Evolutionary conservation across 2,888 invertebrate species (phyloP).

Genomic region (Zygaena filipendulae): DNA sequence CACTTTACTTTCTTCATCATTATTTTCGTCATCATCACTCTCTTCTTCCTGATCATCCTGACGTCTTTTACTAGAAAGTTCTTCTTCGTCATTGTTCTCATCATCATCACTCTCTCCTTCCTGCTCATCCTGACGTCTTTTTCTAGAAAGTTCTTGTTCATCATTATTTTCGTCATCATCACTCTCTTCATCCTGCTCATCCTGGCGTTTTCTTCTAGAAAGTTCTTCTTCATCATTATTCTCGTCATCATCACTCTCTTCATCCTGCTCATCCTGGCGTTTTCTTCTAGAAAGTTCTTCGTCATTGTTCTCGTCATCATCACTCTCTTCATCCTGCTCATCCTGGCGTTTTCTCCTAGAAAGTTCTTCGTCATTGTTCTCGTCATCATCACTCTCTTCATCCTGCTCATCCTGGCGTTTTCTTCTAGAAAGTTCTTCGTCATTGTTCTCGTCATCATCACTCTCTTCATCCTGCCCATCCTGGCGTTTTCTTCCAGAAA

Average conservation of each 20-base stretch:
- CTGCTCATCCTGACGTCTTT: background rate
- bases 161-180: conserved; percentile 9
- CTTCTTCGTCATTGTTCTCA: conserved; percentile 2
- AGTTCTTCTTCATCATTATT: conserved; percentile 10
- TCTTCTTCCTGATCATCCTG: conserved; percentile 6
- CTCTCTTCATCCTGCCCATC: conserved; percentile 3
- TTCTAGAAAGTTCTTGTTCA: conserved; percentile 6
- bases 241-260: conserved; percentile 7
- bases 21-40: conserved; percentile 9
- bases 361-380: conserved; percentile 10
- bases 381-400: conserved; percentile 11
- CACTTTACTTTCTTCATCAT: conserved; percentile 16
- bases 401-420: conserved; percentile 10
- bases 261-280: conserved; percentile 5
- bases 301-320: conserved; percentile 7
- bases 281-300: conserved; percentile 1
- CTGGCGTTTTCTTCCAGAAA: background rate
- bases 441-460: conserved; percentile 4
- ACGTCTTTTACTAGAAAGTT: background rate
- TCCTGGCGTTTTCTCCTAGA: conserved; percentile 2
- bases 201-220: background rate
- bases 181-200: conserved; percentile 3
- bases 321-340: conserved; percentile 7
- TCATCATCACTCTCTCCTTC: background rate
- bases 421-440: conserved; percentile 7